Evolutionary conservation across 2,113 vertebrate genomes (phyloP), one percentile per base, ranked within the genome.

Genomic region (Sclerurus mexicanus): DNA sequence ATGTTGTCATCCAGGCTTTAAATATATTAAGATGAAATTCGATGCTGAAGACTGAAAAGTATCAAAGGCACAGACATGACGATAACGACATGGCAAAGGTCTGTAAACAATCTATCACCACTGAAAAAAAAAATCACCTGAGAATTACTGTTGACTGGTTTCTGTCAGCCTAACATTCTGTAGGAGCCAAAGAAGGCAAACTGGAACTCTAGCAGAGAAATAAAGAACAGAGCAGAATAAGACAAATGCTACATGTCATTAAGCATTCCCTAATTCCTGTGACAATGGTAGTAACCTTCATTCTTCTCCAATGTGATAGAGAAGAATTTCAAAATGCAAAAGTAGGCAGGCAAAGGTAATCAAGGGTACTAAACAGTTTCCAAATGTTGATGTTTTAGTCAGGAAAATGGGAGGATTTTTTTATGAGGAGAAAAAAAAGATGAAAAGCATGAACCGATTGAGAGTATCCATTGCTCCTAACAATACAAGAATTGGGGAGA

Each of bases 381-480:
- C 13, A 66, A 9, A 44, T 58, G 5, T 18, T 60, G 27, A 18
- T 19, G 10, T 44, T 66, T 76, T 52, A 33, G 5, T 67, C 5
- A 33, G 19, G 4, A 81, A 77, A 52, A 4, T 7, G 6, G 18
- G 15, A 71, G 10, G 80, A 58, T 47, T 69, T 71, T 72, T 13
- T 25, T 3, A 33, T 10, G 3, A 20, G 7, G 7, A 37, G 25
- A 50, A 66, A 66, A 66, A 66, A 24, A 0, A 24, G 0, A 40
- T 50, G 14, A 11, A 60, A 81, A 76, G 50, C 1, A 4, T 40
- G 13, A 56, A 44, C 46, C 71, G 66, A 39, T 18, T 46, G 46
- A 56, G 16, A 40, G 1, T 40, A 40, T n/a, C 17, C 2, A 25
- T 33, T 31, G 0, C 20, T 60, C 8, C 28, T 42, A 37, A 33